Evolutionary conservation across 2,113 vertebrate species (phyloP), one percentile per base, ranked within the genome.

Genomic region (Ifrita kowaldi): DNA sequence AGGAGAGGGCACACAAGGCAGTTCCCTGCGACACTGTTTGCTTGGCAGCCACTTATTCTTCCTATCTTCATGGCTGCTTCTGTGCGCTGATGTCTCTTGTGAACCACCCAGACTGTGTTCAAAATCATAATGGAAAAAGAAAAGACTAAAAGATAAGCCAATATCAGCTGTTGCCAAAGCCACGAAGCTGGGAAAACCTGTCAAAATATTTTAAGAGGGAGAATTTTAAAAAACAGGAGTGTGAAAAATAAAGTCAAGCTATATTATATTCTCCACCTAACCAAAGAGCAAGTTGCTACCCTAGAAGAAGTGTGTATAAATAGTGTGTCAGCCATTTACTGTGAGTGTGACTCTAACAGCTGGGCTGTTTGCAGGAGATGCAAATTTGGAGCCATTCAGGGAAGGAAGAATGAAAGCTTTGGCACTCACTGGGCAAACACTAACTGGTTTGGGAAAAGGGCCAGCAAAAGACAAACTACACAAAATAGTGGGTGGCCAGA

Each of bases 361-460:
- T 98, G 98, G 96, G 93, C 89, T 92, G 96, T 97, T 97, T 97
- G 97, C 97, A 97, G 70, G 93, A 95, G 95, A 98, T 97, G 98
- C 97, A 98, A 98, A 98, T 97, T 79, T 60, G 56, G 76, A 96
- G 93, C 97, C 96, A 84, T 96, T 98, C 95, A 84, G 80, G 56
- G 87, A 92, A 95, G 70, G 87, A 96, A 97, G 97, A 97, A 96
- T 96, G 96, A 95, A 97, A 95, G 93, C 96, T 95, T 96, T 96
- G 97, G 96, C 95, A 95, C 96, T 97, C 21, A 1, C 87, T 44
- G 22, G 94, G 93, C 97, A 96, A 97, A 98, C 89, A 92, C 81
- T 87, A 96, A 95, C 95, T 28, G 96, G 93, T 81, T 65, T 14
- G 94, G 97, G 97, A 97, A 97, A 91, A 80, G 53, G 90, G 96